Percentiles rank a stretch among this genome's conserved stretches.
Evolutionary conservation across 2,797 vertebrate genomes (phyloP).

Genomic region (Prunella strophiata): DNA sequence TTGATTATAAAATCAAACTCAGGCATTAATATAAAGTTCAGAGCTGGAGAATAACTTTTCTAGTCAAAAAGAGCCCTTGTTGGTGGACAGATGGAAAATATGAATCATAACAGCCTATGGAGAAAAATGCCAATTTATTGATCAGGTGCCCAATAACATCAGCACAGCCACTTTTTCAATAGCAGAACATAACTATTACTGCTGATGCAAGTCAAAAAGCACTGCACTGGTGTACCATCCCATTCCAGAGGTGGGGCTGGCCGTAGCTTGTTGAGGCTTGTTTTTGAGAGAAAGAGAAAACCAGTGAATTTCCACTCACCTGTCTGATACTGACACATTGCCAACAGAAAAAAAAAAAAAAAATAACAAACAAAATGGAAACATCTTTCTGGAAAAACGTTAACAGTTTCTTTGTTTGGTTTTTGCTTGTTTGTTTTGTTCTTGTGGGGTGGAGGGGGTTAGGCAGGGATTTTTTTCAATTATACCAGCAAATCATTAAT

Average conservation of each 20-base stretch:
- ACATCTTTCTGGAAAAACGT: neutral
- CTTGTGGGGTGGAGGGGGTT: accelerated
- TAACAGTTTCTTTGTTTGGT: neutral
- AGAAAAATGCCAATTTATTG: neutral
- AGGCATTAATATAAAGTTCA: neutral
- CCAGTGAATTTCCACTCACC: neutral
- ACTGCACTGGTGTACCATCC: neutral
- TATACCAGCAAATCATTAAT: neutral
- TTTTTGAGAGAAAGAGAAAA: accelerated
- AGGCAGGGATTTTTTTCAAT: neutral
- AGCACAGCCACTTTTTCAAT: neutral
- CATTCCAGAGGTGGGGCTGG: neutral
- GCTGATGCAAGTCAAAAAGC: neutral
- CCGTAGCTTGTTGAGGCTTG: neutral
- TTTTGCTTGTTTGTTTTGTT: neutral
- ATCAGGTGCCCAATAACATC: neutral
- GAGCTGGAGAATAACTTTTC: neutral
- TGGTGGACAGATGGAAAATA: neutral
- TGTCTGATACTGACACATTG: neutral
- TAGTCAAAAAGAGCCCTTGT: neutral
- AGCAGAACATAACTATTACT: neutral
- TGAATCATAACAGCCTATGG: accelerated
- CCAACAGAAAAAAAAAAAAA: neutral
- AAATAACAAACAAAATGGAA: neutral
- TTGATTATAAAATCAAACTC: neutral